Conservation (phyloP, 2,888 invertebrate species). For the Camponotus fellah region DNA sequence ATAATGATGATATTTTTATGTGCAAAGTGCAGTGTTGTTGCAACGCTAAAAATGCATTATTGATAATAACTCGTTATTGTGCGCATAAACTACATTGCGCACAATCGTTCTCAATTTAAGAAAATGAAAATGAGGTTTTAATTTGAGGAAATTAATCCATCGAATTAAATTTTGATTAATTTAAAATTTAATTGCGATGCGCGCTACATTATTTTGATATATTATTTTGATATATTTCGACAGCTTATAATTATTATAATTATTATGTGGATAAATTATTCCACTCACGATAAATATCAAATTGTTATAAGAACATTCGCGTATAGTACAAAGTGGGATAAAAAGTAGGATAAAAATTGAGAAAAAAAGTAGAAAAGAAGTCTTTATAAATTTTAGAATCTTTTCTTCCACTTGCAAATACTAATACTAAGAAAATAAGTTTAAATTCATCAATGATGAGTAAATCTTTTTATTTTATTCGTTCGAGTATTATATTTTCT, state of each 20-base stretch:
- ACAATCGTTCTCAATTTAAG: neutral
- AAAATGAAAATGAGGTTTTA: neutral
- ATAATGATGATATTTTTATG: neutral
- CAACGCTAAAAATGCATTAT: neutral
- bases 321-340: neutral
- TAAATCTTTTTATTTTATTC: neutral
- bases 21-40: neutral
- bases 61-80: neutral
- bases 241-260: no score
- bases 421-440: neutral
- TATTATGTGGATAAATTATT: conserved; percentile 27
- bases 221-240: no score
- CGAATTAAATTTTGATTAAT: neutral
- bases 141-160: conserved; percentile 9
- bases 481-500: neutral
- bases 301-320: neutral
- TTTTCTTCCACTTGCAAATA: neutral
- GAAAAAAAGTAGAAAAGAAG: neutral
- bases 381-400: neutral
- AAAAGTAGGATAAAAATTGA: no score
- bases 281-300: conserved; percentile 27
- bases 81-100: neutral
- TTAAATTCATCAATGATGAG: neutral
- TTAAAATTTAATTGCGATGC: neutral
- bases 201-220: neutral